These are phyloP conservation scores for Microtus pennsylvanicus DNA, from an alignment of 2,113 vertebrate species.

Conservation along the genomic window DNA sequence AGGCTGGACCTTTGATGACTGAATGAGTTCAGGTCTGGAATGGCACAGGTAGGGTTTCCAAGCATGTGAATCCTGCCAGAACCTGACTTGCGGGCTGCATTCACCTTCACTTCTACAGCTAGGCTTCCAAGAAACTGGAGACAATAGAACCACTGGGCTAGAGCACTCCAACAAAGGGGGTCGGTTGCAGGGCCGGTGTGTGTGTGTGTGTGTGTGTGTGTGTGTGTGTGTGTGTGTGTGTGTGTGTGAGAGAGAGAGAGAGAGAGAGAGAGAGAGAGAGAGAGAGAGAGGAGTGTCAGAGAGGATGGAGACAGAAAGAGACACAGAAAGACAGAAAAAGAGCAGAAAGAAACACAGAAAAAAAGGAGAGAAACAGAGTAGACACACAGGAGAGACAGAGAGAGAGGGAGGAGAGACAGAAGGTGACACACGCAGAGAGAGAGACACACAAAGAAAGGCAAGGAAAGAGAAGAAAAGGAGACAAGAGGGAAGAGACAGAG, in stretches of 20 bases:
- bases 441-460: background rate
- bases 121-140: background rate
- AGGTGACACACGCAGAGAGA: too few species aligned
- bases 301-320: background rate
- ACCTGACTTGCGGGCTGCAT: background rate
- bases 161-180: too few species aligned
- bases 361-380: too few species aligned
- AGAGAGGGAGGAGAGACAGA: too few species aligned
- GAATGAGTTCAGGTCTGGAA: background rate
- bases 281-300: too few species aligned
- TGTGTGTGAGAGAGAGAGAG: too few species aligned
- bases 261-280: too few species aligned
- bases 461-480: background rate
- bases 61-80: background rate
- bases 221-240: too few species aligned
- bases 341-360: background rate
- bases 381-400: too few species aligned
- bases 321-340: background rate
- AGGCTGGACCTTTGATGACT: background rate
- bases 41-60: background rate
- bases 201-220: background rate
- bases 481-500: background rate
- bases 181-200: background rate
- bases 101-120: background rate
- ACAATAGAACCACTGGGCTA: accelerated